phyloP scores from a whole-genome alignment of 2,797 vertebrate species.

The Fratercula arctica region DNA sequence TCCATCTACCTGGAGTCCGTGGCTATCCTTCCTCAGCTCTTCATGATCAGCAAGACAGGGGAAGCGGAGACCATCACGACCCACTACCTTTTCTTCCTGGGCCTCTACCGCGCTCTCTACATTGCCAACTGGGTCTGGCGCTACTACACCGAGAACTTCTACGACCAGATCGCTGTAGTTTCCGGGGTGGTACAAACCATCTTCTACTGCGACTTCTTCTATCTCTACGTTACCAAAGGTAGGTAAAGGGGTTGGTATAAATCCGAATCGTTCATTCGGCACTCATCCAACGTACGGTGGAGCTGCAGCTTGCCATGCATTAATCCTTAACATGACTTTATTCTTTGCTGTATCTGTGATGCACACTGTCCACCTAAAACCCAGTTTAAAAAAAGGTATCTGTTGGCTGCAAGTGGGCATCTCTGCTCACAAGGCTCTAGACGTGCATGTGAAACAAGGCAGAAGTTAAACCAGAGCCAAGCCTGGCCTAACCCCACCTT shows the following conservation, averaged over 20 bases:
- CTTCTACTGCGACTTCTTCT: conserved; percentile 98
- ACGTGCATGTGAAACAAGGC: neutral
- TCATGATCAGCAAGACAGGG: conserved; percentile 96
- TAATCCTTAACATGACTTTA: neutral
- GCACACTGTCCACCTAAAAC: neutral
- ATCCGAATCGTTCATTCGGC: rapidly evolving
- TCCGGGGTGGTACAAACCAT: conserved; percentile 96
- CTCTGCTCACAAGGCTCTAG: neutral
- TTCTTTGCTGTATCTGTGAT: neutral
- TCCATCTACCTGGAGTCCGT: conserved; percentile 96
- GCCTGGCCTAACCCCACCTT: neutral
- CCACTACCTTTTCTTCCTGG: conserved; percentile 95
- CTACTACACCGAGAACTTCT: conserved; percentile 91
- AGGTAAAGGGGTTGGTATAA: neutral
- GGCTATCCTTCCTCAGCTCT: conserved; percentile 95
- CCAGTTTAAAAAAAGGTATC: neutral
- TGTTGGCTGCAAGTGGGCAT: neutral
- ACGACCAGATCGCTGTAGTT: conserved; percentile 93
- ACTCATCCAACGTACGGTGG: rapidly evolving
- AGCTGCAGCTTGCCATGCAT: neutral
- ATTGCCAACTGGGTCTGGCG: conserved; percentile 96
- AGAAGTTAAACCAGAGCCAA: neutral
- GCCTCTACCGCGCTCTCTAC: conserved; percentile 92
- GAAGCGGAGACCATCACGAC: conserved; percentile 96
- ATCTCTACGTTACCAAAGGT: conserved; percentile 94